phyloP scores from a whole-genome alignment of 2,888 invertebrate genomes.

The Troilus luridus region DNA sequence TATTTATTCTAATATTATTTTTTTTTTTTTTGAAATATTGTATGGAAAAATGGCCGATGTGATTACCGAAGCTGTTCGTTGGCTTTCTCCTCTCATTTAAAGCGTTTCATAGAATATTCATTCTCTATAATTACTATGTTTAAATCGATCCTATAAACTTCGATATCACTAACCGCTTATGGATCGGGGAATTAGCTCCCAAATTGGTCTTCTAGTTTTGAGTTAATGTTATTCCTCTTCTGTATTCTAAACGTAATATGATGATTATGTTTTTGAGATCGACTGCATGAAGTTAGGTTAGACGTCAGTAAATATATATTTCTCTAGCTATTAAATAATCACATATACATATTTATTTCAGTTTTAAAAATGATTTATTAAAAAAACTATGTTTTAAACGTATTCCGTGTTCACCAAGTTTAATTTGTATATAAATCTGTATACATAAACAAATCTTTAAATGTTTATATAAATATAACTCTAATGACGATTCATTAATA shows the following conservation, averaged over 20 bases:
- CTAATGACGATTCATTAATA: too few relatives aligned
- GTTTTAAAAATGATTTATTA: too few relatives aligned
- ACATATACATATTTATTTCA: too few relatives aligned
- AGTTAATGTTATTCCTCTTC: not conserved
- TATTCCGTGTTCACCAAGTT: too few relatives aligned
- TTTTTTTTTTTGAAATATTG: not conserved
- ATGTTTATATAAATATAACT: too few relatives aligned
- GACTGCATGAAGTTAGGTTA: not conserved
- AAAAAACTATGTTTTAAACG: too few relatives aligned
- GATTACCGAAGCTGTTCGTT: not conserved
- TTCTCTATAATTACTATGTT: not conserved
- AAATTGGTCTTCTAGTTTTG: not conserved
- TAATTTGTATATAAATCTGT: too few relatives aligned
- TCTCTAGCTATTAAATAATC: too few relatives aligned
- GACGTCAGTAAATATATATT: not conserved
- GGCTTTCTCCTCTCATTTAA: constrained; percentile 18
- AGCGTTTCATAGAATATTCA: not conserved
- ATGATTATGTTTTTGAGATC: not conserved
- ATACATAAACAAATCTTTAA: too few relatives aligned
- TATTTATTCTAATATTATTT: too few relatives aligned
- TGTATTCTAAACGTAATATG: not conserved
- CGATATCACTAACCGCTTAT: not conserved
- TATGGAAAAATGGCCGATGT: not conserved
- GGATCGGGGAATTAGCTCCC: not conserved
- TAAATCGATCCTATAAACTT: not conserved